A percentile compares a stretch with the other conserved stretches of the same genome.
These are phyloP conservation scores for Dyspetes luteomarginatus DNA, from an alignment of 2,888 invertebrate species.

Conservation along the genomic window DNA sequence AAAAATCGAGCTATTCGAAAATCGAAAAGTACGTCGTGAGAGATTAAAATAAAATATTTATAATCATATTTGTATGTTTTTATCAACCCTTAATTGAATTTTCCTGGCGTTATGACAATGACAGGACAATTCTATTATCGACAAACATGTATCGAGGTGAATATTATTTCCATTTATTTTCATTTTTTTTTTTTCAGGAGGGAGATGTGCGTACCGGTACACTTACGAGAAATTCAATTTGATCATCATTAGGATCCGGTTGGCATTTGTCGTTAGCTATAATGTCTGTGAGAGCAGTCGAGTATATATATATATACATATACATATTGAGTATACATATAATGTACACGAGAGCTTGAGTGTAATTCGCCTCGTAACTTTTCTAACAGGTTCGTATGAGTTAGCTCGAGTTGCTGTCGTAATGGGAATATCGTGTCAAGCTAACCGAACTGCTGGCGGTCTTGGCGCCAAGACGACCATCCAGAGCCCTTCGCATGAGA, in stretches of 20 bases:
- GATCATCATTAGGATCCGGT: slow-evolving; percentile 24
- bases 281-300: neutral
- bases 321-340: neutral
- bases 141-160: neutral
- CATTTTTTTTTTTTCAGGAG: neutral
- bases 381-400: slow-evolving; percentile 57
- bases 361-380: slow-evolving; percentile 55
- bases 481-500: slow-evolving; percentile 31
- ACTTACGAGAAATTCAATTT: slow-evolving; percentile 26
- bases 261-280: slow-evolving; percentile 13
- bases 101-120: too few species aligned
- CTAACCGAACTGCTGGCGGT: slow-evolving; percentile 51
- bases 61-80: too few species aligned
- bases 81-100: too few species aligned
- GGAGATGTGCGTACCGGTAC: neutral
- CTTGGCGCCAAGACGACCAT: slow-evolving; percentile 46
- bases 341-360: slow-evolving; percentile 11
- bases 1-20: neutral
- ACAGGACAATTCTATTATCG: too few species aligned
- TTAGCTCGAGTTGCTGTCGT: slow-evolving; percentile 56
- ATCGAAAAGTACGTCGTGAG: neutral
- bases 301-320: neutral
- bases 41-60: neutral
- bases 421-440: slow-evolving; percentile 64
- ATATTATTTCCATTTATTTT: neutral